These are phyloP conservation scores for Mayetiola destructor DNA, from an alignment of 2,888 invertebrate genomes.

Conservation along the genomic window DNA sequence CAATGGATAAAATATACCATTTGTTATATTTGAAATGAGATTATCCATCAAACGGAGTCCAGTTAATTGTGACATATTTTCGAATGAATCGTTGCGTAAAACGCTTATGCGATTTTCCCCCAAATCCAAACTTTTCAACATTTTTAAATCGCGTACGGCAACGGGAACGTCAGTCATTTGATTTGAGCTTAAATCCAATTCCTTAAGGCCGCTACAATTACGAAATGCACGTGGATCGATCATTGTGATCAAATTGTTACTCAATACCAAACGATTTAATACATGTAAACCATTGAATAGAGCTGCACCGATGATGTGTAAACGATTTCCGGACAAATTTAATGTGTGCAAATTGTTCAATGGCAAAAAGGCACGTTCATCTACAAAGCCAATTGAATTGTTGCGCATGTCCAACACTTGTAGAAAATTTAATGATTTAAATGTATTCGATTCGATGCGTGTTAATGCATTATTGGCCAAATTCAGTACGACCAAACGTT, in stretches of 20 bases:
- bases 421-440: slow-evolving; percentile 72
- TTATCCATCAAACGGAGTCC: slow-evolving; percentile 81
- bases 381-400: slow-evolving; percentile 77
- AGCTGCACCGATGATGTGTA: slow-evolving; percentile 65
- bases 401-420: slow-evolving; percentile 75
- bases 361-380: slow-evolving; percentile 74
- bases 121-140: slow-evolving; percentile 74
- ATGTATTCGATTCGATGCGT: slow-evolving; percentile 67
- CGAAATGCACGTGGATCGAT: slow-evolving; percentile 70
- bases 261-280: slow-evolving; percentile 67
- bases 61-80: slow-evolving; percentile 71
- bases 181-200: slow-evolving; percentile 78
- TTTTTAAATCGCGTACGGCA: slow-evolving; percentile 64
- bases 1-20: slow-evolving; percentile 77
- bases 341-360: slow-evolving; percentile 78
- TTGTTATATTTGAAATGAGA: slow-evolving; percentile 69
- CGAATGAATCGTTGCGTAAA: slow-evolving; percentile 65
- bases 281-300: slow-evolving; percentile 74
- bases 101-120: slow-evolving; percentile 81
- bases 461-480: slow-evolving; percentile 72
- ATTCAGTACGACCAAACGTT: slow-evolving; percentile 69
- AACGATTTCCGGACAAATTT: slow-evolving; percentile 74
- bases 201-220: slow-evolving; percentile 77
- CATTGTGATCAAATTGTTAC: slow-evolving; percentile 67
- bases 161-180: slow-evolving; percentile 67